Conservation (phyloP, 2,888 invertebrate species). For the Yponomeuta evonymella region DNA sequence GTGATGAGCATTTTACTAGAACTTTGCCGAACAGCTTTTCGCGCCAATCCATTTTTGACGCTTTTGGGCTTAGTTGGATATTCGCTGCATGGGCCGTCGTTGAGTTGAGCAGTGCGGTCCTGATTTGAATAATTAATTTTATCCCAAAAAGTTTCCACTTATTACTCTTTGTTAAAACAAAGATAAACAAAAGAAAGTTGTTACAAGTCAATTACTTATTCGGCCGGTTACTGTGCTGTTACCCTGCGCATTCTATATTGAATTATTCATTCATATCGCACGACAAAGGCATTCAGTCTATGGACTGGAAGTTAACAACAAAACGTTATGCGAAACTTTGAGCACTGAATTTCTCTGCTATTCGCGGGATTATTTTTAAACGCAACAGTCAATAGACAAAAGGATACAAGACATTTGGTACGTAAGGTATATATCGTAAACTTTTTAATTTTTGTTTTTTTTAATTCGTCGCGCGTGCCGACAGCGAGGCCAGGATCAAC, state of each 20-base stretch:
- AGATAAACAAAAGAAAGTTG: conserved; percentile 8
- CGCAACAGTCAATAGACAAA: neutral
- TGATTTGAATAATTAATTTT: neutral
- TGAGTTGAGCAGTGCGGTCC: neutral
- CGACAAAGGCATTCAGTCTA: conserved; percentile 6
- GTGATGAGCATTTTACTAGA: conserved; percentile 69
- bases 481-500: conserved; percentile 38
- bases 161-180: neutral
- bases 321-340: neutral
- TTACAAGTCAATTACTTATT: conserved; percentile 12
- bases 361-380: neutral
- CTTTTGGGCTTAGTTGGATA: neutral
- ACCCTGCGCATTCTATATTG: neutral
- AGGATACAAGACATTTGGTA: neutral
- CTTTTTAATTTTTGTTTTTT: conserved; percentile 36
- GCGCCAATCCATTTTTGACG: conserved; percentile 73
- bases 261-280: conserved; percentile 13
- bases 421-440: conserved; percentile 20
- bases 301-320: conserved; percentile 7
- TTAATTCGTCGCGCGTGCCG: conserved; percentile 43
- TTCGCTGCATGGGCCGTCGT: neutral
- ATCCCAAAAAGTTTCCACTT: neutral
- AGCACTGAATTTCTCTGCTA: neutral
- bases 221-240: neutral
- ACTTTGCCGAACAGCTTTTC: conserved; percentile 77